Evolutionary conservation across 2,113 vertebrate genomes (phyloP).

Genomic region (Platichthys flesus): DNA sequence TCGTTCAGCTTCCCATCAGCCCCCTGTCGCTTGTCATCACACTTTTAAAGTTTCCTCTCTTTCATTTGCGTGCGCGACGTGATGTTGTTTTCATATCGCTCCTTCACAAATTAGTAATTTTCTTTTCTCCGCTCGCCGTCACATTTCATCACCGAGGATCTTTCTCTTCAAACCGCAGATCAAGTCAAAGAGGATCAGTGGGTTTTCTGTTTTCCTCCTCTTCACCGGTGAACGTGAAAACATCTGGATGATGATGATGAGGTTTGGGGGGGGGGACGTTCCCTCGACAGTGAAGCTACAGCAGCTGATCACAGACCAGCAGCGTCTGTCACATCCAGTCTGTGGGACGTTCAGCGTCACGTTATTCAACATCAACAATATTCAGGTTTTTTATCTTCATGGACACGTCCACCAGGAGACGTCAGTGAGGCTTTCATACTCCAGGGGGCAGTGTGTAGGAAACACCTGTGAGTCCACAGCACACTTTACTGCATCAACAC

Average conservation of each 20-base stretch:
- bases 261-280: neutral
- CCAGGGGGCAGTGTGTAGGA: too few species aligned
- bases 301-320: neutral
- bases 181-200: constrained; percentile 17
- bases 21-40: constrained; percentile 33
- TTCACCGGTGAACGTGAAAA: too few species aligned
- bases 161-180: constrained; percentile 41
- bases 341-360: too few species aligned
- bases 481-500: too few species aligned
- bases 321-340: too few species aligned
- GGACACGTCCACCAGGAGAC: too few species aligned
- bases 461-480: too few species aligned
- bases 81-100: constrained; percentile 37
- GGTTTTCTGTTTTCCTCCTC: too few species aligned
- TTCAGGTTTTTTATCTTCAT: too few species aligned
- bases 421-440: too few species aligned
- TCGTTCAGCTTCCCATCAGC: constrained; percentile 50
- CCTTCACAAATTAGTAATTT: constrained; percentile 57
- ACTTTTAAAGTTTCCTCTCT: constrained; percentile 54
- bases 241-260: constrained; percentile 28
- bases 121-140: constrained; percentile 32
- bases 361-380: too few species aligned
- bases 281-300: constrained; percentile 19
- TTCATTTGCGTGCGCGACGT: constrained; percentile 37
- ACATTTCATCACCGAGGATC: constrained; percentile 34